These are phyloP conservation scores for Geococcyx californianus DNA, from an alignment of 2,113 vertebrate species.

Conservation along the genomic window DNA sequence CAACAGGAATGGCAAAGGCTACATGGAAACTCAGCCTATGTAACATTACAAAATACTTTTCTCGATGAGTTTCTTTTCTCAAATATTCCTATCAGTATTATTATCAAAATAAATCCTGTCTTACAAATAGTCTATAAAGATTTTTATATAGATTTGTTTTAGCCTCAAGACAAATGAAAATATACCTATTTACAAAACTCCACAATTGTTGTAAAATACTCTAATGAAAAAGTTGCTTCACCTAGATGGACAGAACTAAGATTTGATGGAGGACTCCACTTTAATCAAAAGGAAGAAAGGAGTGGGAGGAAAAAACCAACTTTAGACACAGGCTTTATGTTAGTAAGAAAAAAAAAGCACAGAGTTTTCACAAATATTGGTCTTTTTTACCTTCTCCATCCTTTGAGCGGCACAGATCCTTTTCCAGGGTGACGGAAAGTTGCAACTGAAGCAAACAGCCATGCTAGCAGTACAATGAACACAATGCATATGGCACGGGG, in stretches of 20 bases:
- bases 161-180: background rate
- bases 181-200: background rate
- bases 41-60: background rate
- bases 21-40: background rate
- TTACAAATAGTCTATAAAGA: background rate
- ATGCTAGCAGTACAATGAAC: slow-evolving; percentile 82
- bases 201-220: background rate
- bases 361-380: background rate
- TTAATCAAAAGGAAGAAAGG: background rate
- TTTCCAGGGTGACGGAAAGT: slow-evolving; percentile 78
- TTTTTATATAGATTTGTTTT: background rate
- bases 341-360: background rate
- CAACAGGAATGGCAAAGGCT: background rate
- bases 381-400: slow-evolving; percentile 90
- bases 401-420: slow-evolving; percentile 80
- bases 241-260: background rate
- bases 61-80: background rate
- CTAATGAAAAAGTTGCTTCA: background rate
- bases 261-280: background rate
- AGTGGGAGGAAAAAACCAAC: no score
- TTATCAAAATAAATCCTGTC: background rate
- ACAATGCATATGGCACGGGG: slow-evolving; percentile 79
- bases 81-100: background rate
- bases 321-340: background rate
- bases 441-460: slow-evolving; percentile 82